Percentiles rank a stretch among this genome's conserved stretches.
These are phyloP conservation scores for Lerista edwardsae DNA, from an alignment of 2,797 vertebrate genomes.

Conservation along the genomic window DNA sequence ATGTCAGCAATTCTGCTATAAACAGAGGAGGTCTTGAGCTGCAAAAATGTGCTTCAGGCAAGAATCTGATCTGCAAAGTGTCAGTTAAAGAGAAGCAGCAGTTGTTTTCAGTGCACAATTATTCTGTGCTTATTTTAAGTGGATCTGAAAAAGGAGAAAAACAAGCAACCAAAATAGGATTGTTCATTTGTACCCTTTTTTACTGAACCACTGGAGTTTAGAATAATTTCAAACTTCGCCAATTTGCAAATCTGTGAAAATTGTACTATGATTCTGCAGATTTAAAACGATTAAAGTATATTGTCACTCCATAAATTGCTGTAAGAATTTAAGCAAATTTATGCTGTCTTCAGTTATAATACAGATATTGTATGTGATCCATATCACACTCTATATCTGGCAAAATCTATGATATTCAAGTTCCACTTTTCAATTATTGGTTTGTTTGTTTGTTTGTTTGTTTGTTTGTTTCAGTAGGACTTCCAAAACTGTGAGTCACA, in stretches of 20 bases:
- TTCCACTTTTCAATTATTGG: conserved; percentile 17
- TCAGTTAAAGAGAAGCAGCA: not conserved
- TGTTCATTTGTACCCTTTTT: not conserved
- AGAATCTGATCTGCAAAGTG: not conserved
- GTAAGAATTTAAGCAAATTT: not conserved
- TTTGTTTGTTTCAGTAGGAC: too few species aligned
- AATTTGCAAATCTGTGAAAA: not conserved
- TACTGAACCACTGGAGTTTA: not conserved
- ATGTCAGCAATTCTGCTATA: not conserved
- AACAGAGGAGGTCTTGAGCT: not conserved
- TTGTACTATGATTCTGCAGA: not conserved
- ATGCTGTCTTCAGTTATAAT: not conserved
- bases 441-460: conserved; percentile 32
- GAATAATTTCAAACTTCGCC: not conserved
- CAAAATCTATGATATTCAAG: not conserved
- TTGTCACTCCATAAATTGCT: not conserved
- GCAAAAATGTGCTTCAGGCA: conserved; percentile 4
- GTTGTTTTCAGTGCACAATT: not conserved
- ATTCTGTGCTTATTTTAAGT: not conserved
- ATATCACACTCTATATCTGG: too few species aligned
- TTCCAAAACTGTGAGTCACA: too few species aligned
- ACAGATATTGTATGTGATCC: not conserved
- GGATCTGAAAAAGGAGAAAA: not conserved
- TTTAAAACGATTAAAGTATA: not conserved
- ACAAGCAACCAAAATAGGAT: not conserved